Conservation (phyloP, 2,797 vertebrate species). For the Phaenicophaeus curvirostris region DNA sequence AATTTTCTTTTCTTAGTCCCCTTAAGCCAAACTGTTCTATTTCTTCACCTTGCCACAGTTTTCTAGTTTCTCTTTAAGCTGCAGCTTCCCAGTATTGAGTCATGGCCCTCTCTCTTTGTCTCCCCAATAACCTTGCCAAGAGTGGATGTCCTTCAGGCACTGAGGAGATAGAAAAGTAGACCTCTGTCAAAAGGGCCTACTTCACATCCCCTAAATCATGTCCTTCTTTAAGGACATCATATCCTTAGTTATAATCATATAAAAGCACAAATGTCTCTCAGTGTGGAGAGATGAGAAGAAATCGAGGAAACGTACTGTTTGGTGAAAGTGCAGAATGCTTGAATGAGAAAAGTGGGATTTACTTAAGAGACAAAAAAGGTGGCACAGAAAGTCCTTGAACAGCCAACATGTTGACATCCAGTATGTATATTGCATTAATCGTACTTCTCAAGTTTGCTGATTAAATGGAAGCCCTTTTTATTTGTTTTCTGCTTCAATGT, state of each 20-base stretch:
- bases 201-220: background rate
- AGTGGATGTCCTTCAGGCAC: background rate
- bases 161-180: background rate
- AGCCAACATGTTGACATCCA: background rate
- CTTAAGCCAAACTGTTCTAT: background rate
- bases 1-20: background rate
- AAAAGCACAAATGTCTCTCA: background rate
- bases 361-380: background rate
- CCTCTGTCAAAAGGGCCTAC: background rate
- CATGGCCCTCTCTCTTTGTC: background rate
- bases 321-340: background rate
- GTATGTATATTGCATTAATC: background rate
- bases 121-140: background rate
- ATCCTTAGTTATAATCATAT: background rate
- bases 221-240: background rate
- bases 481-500: rapidly evolving
- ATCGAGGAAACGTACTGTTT: background rate
- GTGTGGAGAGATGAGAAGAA: background rate
- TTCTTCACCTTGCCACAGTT: background rate
- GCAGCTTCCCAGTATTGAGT: background rate
- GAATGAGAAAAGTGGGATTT: background rate
- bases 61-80: background rate
- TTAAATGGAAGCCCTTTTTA: background rate
- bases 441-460: background rate
- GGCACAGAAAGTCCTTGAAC: background rate